These are phyloP conservation scores for Eulemur macaco DNA, from an alignment of 2,113 vertebrate species.

Conservation along the genomic window DNA sequence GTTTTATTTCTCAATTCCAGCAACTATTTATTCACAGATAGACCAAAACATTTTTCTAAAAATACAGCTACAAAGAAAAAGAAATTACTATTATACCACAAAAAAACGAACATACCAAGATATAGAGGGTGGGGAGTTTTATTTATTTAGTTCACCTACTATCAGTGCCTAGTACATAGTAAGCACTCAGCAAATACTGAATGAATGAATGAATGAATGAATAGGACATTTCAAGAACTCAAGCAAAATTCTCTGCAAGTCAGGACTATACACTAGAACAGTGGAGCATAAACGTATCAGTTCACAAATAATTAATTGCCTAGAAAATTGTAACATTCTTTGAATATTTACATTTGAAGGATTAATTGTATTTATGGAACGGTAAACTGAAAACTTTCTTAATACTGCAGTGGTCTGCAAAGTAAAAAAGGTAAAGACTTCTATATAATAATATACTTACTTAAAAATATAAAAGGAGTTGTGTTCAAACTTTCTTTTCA, in stretches of 20 bases:
- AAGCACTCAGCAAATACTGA: not conserved
- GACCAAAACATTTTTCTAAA: not conserved
- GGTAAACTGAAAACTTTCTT: not conserved
- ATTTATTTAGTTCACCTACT: not conserved
- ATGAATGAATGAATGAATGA: not conserved
- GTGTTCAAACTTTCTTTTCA: not conserved
- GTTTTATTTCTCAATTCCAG: conserved; percentile 14
- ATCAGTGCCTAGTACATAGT: not conserved
- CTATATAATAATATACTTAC: not conserved
- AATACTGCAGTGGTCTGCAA: not conserved
- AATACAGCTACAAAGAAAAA: not conserved
- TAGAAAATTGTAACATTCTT: not conserved
- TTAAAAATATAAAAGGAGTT: not conserved
- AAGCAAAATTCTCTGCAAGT: not conserved
- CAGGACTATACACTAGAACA: not conserved
- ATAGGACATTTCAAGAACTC: not conserved
- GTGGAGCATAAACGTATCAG: not conserved
- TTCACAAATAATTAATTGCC: not conserved
- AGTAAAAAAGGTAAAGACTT: not conserved
- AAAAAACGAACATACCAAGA: not conserved
- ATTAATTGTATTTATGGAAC: not conserved
- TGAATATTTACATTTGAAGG: not conserved
- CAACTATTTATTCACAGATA: not conserved
- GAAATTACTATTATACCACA: not conserved
- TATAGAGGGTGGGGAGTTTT: no score